Evolutionary conservation across 2,797 vertebrate genomes (phyloP).

Genomic region (Sitta carolinensis): DNA sequence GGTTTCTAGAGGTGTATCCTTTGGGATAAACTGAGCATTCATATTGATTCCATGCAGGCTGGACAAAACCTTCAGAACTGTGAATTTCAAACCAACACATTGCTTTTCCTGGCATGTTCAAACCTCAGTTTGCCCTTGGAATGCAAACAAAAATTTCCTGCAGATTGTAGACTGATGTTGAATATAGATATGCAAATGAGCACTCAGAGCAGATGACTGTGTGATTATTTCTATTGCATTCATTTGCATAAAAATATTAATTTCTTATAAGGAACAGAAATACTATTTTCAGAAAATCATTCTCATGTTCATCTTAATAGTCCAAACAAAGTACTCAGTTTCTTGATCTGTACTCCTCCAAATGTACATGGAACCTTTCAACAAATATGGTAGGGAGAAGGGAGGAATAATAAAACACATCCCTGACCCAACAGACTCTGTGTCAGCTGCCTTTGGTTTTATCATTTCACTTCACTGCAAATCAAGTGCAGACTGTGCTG

Average conservation of each 20-base stretch:
- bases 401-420: neutral
- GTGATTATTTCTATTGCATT: slow-evolving; percentile 13
- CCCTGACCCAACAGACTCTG: neutral
- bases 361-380: neutral
- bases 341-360: neutral
- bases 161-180: slow-evolving; percentile 11
- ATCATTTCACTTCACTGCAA: neutral
- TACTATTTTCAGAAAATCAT: neutral
- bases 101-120: neutral
- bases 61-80: neutral
- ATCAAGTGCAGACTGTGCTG: neutral
- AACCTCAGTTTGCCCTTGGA: slow-evolving; percentile 11
- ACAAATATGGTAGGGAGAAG: neutral
- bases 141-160: slow-evolving; percentile 2
- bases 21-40: neutral
- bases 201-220: neutral
- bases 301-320: neutral
- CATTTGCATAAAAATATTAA: neutral
- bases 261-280: neutral
- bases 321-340: neutral
- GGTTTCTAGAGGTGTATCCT: neutral
- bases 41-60: neutral
- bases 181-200: slow-evolving; percentile 33
- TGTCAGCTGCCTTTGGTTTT: neutral
- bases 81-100: neutral